Evolutionary conservation across 2,797 vertebrate species (phyloP).

Genomic region (Cossypha dichroa): DNA sequence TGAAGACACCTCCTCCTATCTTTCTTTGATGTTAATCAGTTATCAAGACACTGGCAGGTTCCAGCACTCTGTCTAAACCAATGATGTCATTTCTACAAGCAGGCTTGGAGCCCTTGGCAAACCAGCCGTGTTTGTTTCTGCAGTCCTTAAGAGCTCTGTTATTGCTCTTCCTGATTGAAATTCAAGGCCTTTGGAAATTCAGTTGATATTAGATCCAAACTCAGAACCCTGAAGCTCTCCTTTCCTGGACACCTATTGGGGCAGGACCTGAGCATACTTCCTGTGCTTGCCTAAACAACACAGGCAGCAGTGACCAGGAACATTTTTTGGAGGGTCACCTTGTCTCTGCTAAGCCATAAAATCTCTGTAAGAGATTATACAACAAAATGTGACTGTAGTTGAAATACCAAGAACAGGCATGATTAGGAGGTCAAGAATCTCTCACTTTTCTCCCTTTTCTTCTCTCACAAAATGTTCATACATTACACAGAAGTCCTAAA

Average conservation of each 20-base stretch:
- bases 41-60: background rate
- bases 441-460: background rate
- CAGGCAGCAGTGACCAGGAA: background rate
- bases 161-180: background rate
- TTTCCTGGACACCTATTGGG: background rate
- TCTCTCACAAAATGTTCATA: background rate
- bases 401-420: background rate
- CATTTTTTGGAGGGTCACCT: background rate
- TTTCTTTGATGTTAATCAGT: slow-evolving; percentile 26
- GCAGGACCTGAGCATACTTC: background rate
- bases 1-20: background rate
- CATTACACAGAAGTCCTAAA: background rate
- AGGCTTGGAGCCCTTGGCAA: background rate
- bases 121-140: background rate
- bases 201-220: background rate
- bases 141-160: background rate
- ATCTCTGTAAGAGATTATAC: background rate
- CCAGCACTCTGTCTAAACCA: background rate
- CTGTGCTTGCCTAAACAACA: background rate
- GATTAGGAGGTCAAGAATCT: background rate
- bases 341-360: background rate
- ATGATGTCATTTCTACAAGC: background rate
- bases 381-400: background rate
- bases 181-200: background rate
- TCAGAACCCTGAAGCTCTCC: background rate